phyloP scores from a whole-genome alignment of 2,113 vertebrate species.

The human region GRCh38 chrX:30983501-30984000 shows the following conservation, averaged over 20 bases:
- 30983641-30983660: neutral
- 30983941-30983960: constrained; percentile 72
- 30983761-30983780: neutral
- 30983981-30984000: constrained; percentile 62
- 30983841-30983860: constrained; percentile 59
- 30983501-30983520: neutral
- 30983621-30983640: neutral
- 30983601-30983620: neutral
- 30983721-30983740: constrained; percentile 41
- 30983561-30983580: neutral
- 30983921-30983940: constrained; percentile 62
- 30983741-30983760: constrained; percentile 21
- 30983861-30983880: constrained; percentile 62
- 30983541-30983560: neutral
- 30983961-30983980: constrained; percentile 60
- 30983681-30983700: neutral
- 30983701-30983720: neutral
- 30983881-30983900: constrained; percentile 66
- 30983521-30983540: neutral
- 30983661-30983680: neutral
- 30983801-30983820: constrained; percentile 43
- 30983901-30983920: constrained; percentile 69
- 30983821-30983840: constrained; percentile 52
- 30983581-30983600: neutral
- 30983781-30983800: neutral